phyloP scores from a whole-genome alignment of 2,113 vertebrate species.

The Ammodytes marinus region DNA sequence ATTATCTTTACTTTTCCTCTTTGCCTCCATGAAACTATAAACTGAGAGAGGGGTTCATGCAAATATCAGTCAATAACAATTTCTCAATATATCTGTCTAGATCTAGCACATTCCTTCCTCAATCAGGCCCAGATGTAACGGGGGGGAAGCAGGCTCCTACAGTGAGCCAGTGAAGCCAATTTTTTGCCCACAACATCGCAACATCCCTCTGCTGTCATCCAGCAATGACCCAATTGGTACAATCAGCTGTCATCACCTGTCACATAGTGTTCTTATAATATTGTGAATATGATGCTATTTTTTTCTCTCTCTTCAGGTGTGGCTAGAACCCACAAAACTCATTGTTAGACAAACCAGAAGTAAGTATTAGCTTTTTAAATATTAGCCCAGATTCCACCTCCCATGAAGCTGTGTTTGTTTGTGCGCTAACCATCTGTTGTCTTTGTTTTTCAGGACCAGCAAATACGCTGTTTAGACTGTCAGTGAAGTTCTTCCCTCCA shows the following conservation, averaged over 20 bases:
- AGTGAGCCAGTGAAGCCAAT: not conserved
- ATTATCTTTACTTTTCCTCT: too few relatives aligned
- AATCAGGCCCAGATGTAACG: conserved; percentile 76
- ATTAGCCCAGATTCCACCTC: not conserved
- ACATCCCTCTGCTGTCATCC: conserved; percentile 9
- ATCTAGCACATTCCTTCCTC: conserved; percentile 70
- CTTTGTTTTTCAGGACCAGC: conserved; percentile 88
- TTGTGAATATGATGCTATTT: not conserved
- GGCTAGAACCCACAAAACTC: conserved; percentile 95
- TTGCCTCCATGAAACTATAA: not conserved
- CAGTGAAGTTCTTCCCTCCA: conserved; percentile 98
- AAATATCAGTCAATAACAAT: conserved; percentile 45
- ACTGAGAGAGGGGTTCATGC: not conserved
- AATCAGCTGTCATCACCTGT: not conserved
- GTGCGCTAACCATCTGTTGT: conserved; percentile 17
- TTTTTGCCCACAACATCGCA: conserved; percentile 2
- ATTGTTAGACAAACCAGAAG: conserved; percentile 93
- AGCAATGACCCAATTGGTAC: not conserved
- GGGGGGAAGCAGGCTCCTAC: conserved; percentile 16
- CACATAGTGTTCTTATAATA: not conserved
- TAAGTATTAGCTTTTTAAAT: conserved; percentile 82
- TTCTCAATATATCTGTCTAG: conserved; percentile 47
- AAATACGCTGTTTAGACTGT: conserved; percentile 91
- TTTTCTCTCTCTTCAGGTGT: conserved; percentile 85
- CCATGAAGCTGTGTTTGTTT: not conserved